Conservation (phyloP, 2,888 invertebrate species). For the Pogonocherus hispidulus region DNA sequence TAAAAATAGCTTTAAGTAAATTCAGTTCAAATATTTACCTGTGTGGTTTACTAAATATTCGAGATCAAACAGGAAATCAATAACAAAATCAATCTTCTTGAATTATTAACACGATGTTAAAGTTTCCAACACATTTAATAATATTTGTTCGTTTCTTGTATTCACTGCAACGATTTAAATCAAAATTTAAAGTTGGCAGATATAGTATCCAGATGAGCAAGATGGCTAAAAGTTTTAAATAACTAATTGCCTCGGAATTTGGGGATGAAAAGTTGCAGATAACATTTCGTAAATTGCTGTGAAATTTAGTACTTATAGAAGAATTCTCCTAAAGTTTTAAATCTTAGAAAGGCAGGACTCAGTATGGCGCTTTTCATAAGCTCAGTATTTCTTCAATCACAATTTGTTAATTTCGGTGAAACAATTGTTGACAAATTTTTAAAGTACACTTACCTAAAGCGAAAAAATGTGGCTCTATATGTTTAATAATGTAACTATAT, state of each 20-base stretch:
- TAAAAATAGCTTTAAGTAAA: conserved; percentile 14
- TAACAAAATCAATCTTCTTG: conserved; percentile 6
- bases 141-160: not conserved
- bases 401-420: too few relatives aligned
- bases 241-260: not conserved
- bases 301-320: not conserved
- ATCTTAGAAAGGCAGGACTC: too few relatives aligned
- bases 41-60: not conserved
- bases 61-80: conserved; percentile 6
- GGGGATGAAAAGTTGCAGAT: not conserved
- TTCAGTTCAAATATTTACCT: conserved; percentile 18
- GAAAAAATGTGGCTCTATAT: too few relatives aligned
- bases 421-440: too few relatives aligned
- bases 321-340: not conserved
- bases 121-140: not conserved
- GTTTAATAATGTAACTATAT: too few relatives aligned
- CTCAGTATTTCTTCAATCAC: too few relatives aligned
- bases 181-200: not conserved
- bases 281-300: not conserved
- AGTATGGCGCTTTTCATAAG: too few relatives aligned
- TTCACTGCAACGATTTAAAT: not conserved
- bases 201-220: not conserved
- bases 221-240: not conserved
- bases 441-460: too few relatives aligned
- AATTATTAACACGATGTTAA: not conserved